Evolutionary conservation across 1,140 invertebrate species (phyloP), one percentile per base, ranked within the genome.

Genomic region (Caenorhabditis remanei): DNA sequence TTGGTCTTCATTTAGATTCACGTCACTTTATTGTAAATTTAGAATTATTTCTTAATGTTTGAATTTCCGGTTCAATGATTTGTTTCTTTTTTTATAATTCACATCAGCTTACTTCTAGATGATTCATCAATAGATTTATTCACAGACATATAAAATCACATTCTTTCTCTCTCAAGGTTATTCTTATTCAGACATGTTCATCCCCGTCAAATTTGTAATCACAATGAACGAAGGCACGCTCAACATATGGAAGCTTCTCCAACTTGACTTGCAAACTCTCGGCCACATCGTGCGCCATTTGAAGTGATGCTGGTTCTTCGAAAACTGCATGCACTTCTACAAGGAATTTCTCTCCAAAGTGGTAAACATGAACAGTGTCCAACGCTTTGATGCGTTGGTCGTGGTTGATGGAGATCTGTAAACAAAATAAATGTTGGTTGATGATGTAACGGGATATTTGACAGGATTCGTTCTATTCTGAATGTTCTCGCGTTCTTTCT

Each of bases 361-460:
- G 93, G 88, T 94, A 94, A 4, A 93, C 94, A 24, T 93, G 89
- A 41, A 94, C 93, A 4, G 93, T 94, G 89, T 94, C 94, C 48
- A 94, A 93, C 43, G 91, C 90, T 43, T 89, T 85, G n/a, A 94
- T 92, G 43, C 91, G 85, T 19, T 88, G 82, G 84, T 93, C 91
- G 88, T 94, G 94, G 87, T 93, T 89, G 21, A 92, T 89, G 67
- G 90, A 91, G 32, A 92, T 86, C 89, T 92, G 65, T 63, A 89
- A 83, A 56, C 43, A 61, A 83, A 32, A 55, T 14, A n/a, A n/a
- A n/a, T 32, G 32, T 32, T 32, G 1, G 21, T 65, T 11, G 32
- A 65, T 65, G 65, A 71, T 46, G 41, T 46, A 79, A 79, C 14
- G 46, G 43, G 71, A 24, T 9, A 21, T 9, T 63, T 7, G 21